phyloP scores from a whole-genome alignment of 92 coral and sea anemone genomes.

The Pocillopora grandis region DNA sequence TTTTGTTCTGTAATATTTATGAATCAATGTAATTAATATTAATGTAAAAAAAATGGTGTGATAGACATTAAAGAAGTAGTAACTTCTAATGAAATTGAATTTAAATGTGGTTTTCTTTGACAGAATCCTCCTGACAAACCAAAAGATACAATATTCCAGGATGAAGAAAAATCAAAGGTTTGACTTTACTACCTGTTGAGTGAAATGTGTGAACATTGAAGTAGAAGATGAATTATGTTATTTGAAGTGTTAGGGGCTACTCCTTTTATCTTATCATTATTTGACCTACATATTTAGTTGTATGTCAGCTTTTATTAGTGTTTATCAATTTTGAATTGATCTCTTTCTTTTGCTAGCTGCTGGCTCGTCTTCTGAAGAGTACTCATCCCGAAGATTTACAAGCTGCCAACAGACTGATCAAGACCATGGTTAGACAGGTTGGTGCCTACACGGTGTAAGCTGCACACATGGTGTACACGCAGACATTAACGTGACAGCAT shows the following conservation, averaged over 20 bases:
- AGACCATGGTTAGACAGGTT: conserved; percentile 92
- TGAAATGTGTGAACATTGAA: background rate
- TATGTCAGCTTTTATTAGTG: too few species aligned
- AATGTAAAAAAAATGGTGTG: too few species aligned
- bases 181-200: background rate
- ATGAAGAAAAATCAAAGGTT: conserved; percentile 97
- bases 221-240: too few species aligned
- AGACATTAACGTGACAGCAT: too few species aligned
- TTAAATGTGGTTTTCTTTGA: background rate
- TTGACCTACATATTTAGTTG: too few species aligned
- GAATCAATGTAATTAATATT: too few species aligned
- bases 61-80: too few species aligned
- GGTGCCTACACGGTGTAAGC: background rate
- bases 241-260: too few species aligned
- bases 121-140: conserved; percentile 65
- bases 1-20: too few species aligned
- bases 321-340: too few species aligned
- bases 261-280: too few species aligned
- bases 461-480: too few species aligned
- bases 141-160: conserved; percentile 82
- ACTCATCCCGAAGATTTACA: conserved; percentile 94
- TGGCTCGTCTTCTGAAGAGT: conserved; percentile 84
- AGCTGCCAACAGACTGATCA: conserved; percentile 88
- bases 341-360: conserved; percentile 56
- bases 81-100: background rate